Conservation (phyloP, 2,797 vertebrate genomes). For the Lutra lutra region DNA sequence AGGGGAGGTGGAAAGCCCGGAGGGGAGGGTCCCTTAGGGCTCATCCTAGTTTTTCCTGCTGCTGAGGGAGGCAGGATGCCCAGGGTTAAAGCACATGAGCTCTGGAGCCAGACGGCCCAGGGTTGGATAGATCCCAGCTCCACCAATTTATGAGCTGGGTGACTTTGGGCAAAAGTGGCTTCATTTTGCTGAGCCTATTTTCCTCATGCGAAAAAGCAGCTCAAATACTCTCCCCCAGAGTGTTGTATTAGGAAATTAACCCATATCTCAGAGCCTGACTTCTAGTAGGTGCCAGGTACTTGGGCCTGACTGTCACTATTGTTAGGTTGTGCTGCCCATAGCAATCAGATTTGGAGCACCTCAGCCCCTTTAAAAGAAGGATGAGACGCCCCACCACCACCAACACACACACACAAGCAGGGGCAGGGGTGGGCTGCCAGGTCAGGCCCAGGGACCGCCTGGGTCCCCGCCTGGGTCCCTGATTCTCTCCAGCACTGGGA, state of each 20-base stretch:
- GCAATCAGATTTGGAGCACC: neutral
- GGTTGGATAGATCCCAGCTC: neutral
- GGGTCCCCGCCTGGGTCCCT: conserved; percentile 36
- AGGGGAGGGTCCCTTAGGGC: neutral
- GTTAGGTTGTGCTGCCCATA: neutral
- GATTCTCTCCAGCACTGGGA: conserved; percentile 13
- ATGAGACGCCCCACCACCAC: neutral
- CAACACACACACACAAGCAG: neutral
- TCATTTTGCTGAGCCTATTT: neutral
- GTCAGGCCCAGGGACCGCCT: neutral
- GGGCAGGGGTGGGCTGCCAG: neutral
- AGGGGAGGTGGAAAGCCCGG: neutral
- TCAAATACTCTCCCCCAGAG: neutral
- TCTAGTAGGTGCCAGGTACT: neutral
- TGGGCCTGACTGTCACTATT: neutral
- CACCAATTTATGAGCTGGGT: neutral
- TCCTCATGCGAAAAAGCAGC: conserved; percentile 3
- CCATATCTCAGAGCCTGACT: neutral
- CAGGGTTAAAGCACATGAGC: neutral
- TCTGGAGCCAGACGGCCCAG: neutral
- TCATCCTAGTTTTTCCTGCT: neutral
- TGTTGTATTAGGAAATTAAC: neutral
- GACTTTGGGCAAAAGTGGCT: neutral
- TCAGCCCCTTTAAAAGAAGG: conserved; percentile 42
- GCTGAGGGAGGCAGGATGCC: neutral